These are phyloP conservation scores for Ara ararauna DNA, from an alignment of 2,797 vertebrate genomes.

Conservation along the genomic window DNA sequence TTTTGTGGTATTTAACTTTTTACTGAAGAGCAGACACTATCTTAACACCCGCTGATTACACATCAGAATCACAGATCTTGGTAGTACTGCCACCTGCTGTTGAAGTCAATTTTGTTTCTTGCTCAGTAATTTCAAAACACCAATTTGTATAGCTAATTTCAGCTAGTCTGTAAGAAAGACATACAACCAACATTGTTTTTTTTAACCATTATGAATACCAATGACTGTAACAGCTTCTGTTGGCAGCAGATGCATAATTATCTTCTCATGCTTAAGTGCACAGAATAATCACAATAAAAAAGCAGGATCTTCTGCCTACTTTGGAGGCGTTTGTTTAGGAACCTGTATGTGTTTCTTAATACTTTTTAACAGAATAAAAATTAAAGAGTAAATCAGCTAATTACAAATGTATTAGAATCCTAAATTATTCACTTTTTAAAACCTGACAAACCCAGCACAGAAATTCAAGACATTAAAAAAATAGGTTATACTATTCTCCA, in stretches of 20 bases:
- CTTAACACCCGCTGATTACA: not conserved
- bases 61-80: slow-evolving; percentile 23
- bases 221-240: not conserved
- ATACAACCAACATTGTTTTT: not conserved
- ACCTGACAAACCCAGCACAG: not conserved
- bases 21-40: not conserved
- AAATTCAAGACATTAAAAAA: not conserved
- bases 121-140: not conserved
- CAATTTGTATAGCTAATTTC: not conserved
- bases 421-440: not conserved
- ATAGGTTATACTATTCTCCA: not conserved
- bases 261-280: not conserved
- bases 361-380: not conserved
- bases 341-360: not conserved
- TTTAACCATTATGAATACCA: slow-evolving; percentile 4
- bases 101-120: slow-evolving; percentile 17
- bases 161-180: not conserved
- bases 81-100: slow-evolving; percentile 72
- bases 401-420: not conserved
- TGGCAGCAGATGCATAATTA: not conserved
- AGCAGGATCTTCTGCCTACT: not conserved
- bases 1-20: not conserved
- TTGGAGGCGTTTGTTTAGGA: not conserved
- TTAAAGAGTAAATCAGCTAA: not conserved
- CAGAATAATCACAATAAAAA: not conserved